Percentiles rank a stretch among this genome's conserved stretches.
phyloP scores from a whole-genome alignment of 2,113 vertebrate genomes.

The Marmota flaviventris region DNA sequence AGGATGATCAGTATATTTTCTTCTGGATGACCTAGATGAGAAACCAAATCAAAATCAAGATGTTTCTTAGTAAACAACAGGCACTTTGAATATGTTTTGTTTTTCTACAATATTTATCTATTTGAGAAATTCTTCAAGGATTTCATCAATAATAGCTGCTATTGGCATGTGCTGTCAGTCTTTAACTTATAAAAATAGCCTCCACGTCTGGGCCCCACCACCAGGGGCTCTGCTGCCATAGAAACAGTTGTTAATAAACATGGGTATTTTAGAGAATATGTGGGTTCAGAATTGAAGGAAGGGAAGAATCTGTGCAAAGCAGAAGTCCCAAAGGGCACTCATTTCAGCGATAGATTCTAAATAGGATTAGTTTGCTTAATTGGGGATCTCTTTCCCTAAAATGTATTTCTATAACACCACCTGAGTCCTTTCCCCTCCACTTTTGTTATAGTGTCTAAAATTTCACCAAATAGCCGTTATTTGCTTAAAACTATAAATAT shows the following conservation, averaged over 20 bases:
- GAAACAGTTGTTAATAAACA: slow-evolving; percentile 75
- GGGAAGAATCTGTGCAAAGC: neutral
- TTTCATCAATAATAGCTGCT: slow-evolving; percentile 58
- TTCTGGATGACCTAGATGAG: neutral
- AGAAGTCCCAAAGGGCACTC: neutral
- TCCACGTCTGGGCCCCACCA: slow-evolving; percentile 3
- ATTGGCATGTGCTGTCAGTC: slow-evolving; percentile 41
- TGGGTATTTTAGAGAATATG: slow-evolving; percentile 58
- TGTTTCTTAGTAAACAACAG: slow-evolving; percentile 53
- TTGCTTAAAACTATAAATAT: slow-evolving; percentile 32
- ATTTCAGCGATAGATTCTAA: neutral
- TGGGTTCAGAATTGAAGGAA: slow-evolving; percentile 66
- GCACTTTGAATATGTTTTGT: slow-evolving; percentile 15
- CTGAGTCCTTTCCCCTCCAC: neutral
- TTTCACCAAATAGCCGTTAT: slow-evolving; percentile 48
- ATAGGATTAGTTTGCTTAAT: neutral
- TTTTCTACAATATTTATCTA: neutral
- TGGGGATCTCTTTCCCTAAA: neutral
- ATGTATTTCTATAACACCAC: neutral
- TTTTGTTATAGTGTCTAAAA: slow-evolving; percentile 24
- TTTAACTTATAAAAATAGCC: slow-evolving; percentile 67
- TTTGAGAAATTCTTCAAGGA: slow-evolving; percentile 54
- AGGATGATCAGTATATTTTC: neutral
- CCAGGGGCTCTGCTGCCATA: slow-evolving; percentile 60
- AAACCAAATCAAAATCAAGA: slow-evolving; percentile 33